Base-by-base conservation (phyloP, 2,113 vertebrate species). In the Acrocephalus arundinaceus region DNA sequence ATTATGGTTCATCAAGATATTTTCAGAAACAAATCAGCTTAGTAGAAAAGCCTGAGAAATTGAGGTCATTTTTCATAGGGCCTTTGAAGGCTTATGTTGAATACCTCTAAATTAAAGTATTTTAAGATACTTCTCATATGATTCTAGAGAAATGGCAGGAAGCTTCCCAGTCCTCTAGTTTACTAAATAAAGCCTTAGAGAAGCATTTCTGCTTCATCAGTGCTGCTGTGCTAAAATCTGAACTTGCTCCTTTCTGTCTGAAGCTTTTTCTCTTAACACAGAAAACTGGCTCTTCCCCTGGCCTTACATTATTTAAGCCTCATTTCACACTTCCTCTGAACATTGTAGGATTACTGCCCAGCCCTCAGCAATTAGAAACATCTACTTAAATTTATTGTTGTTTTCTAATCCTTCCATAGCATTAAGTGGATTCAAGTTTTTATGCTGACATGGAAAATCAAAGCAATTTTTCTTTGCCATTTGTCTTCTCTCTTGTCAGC, bases 21-120 rank as follows among this genome's bases (percentile, higher is more conserved):
- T 86, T 88, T 54, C 61, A 67, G 79, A 94, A 97, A 83, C 55
- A 79, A 52, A 79, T 77, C 75, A 77, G 75, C 67, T 85, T 82
- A 73, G 55, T 31, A 57, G 59, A 65, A 91, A 78, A 74, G 28
- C 61, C 52, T 71, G 72, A 61, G 74, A 89, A 94, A 70, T 77
- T 80, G 65, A 77, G 73, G 49, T 88, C 17, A 46, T 65, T 43
- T 73, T 87, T 48, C 17, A 3, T 22, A 63, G 55, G 31, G 52
- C 21, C 23, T 62, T 39, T 55, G 77, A 85, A 87, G 27, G 20
- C 46, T 92, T 81, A 45, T 51, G 15, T 45, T 85, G 39, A 89
- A 74, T 76, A 80, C 23, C 4, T 90, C 43, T 70, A 68, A 88
- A 85, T 80, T 65, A 35, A 75, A 85, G 10, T 65, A 37, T 65